Base-by-base conservation (phyloP, 2,113 vertebrate genomes). In the Zapornia atra region DNA sequence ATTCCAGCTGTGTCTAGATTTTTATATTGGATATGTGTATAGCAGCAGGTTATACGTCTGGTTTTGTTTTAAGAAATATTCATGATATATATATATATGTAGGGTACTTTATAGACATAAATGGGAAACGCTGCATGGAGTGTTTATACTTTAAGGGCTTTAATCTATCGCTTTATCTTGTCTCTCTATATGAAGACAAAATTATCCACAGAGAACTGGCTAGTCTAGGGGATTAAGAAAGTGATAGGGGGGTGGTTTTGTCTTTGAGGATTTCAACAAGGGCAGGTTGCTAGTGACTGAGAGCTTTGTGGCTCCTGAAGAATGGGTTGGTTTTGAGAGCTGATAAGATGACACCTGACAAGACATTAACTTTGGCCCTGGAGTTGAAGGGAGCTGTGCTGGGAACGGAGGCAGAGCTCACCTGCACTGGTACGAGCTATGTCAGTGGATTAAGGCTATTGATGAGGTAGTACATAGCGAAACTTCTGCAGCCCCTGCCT, bases 281-380 rank as follows among this genome's bases (percentile, higher is more conserved):
- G 81, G 12, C 59, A 60, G 71, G 60, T 59, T 88, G 29, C 59
- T 38, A 28, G 77, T 33, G 46, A 26, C 40, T 2, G 50, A 70
- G 57, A 82, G 63, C 40, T 64, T 46, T 77, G 53, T 75, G 59
- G 25, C 66, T 93, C 69, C 51, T 70, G 71, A 80, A n/a, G 66
- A 70, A 59, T 10, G 15, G 21, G 16, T 63, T 78, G 60, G 25
- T 75, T 72, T 57, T 65, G 56, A 18, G 46, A 79, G 38, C 56
- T 0, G 0, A 4, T 75, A 51, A 50, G 28, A 2, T 36, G 42
- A 38, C 0, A 0, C 51, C 42, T 92, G 79, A n/a, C 34, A 75
- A 33, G 42, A 38, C 2, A 4, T 33, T 60, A 5, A 5, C 59
- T 65, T 50, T 87, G 90, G 82, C 63, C 33, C 9, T 0, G 0